These are phyloP conservation scores for Microctonus hyperodae DNA, from an alignment of 2,888 invertebrate species.

Conservation along the genomic window DNA sequence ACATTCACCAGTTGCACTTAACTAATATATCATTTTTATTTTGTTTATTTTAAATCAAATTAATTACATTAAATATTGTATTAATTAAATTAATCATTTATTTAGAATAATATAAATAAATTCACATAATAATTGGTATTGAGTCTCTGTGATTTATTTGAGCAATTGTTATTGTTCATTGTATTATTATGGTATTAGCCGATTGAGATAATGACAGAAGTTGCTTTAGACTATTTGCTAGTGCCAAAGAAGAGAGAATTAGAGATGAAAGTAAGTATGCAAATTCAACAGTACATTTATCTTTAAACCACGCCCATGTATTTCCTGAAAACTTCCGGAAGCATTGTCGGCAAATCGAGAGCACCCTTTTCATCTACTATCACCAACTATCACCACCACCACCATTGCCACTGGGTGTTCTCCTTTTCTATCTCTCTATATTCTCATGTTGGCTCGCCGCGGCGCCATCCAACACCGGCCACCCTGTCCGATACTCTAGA, in stretches of 20 bases:
- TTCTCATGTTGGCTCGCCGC: slow-evolving; percentile 28
- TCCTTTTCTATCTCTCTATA: no score
- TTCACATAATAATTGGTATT: no score
- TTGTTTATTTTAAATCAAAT: no score
- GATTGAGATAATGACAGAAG: not conserved
- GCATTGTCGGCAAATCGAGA: slow-evolving; percentile 58
- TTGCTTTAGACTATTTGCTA: slow-evolving; percentile 1
- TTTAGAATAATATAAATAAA: no score
- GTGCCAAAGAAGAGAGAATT: not conserved
- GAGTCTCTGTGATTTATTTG: no score
- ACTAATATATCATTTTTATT: not conserved
- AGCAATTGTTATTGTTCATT: no score
- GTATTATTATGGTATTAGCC: no score
- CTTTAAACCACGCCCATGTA: slow-evolving; percentile 61
- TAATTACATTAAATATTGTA: no score
- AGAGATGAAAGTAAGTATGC: slow-evolving; percentile 53
- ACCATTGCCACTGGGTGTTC: slow-evolving; percentile 30
- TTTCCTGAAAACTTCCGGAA: slow-evolving; percentile 59
- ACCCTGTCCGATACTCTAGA: slow-evolving; percentile 55
- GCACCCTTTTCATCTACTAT: slow-evolving; percentile 39
- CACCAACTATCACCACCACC: slow-evolving; percentile 29
- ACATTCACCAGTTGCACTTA: slow-evolving; percentile 14
- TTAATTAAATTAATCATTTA: no score
- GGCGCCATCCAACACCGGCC: slow-evolving; percentile 43
- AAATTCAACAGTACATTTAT: slow-evolving; percentile 61